phyloP scores from a whole-genome alignment of 2,888 invertebrate species.

The Oscheius sp. region DNA sequence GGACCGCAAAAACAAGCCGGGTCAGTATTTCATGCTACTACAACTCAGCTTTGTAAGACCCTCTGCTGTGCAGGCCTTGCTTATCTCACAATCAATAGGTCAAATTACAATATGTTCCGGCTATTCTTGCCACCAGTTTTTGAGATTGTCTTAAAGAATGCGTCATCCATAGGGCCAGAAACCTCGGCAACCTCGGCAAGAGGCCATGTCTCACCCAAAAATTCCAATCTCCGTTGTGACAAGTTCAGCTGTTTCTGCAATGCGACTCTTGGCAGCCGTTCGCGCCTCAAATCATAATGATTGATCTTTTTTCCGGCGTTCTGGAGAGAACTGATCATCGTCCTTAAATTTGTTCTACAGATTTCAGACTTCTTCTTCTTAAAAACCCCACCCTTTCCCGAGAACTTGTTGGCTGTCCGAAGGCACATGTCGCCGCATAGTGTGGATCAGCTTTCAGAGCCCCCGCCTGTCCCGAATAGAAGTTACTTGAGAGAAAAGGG shows the following conservation, averaged over 20 bases:
- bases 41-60: too few relatives aligned
- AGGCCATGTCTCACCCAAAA: constrained; percentile 12
- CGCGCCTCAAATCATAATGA: constrained; percentile 34
- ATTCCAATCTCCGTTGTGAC: constrained; percentile 25
- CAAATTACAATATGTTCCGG: constrained; percentile 19
- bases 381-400: neutral
- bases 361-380: neutral
- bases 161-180: too few relatives aligned
- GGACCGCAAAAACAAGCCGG: too few relatives aligned
- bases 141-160: neutral
- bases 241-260: constrained; percentile 31
- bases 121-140: neutral
- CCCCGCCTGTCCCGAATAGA: constrained; percentile 30
- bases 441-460: constrained; percentile 35
- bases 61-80: neutral
- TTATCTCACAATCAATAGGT: constrained; percentile 18
- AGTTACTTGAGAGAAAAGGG: constrained; percentile 20
- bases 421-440: constrained; percentile 34
- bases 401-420: constrained; percentile 28
- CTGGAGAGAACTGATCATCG: neutral
- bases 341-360: neutral
- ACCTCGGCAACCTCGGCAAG: neutral
- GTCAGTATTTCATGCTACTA: too few relatives aligned
- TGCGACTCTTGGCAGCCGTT: constrained; percentile 31
- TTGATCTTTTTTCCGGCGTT: constrained; percentile 30